These are phyloP conservation scores for Leptosomus discolor DNA, from an alignment of 2,113 vertebrate genomes.

Conservation along the genomic window DNA sequence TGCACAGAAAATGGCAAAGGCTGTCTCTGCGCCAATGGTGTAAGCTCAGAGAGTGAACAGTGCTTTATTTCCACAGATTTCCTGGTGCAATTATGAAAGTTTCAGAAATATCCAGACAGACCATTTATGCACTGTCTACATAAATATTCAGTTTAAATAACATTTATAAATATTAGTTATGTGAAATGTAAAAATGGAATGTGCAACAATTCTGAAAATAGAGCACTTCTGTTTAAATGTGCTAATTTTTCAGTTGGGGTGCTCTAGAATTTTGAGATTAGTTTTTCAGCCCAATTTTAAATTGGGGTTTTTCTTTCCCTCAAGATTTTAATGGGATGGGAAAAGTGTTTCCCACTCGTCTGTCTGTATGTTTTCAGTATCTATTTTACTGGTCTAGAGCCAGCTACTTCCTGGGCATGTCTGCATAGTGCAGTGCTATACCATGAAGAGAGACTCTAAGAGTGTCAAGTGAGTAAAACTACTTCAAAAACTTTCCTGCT, in stretches of 20 bases:
- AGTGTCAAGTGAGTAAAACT: not conserved
- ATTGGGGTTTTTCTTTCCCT: not conserved
- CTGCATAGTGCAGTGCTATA: not conserved
- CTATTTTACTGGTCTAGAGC: not conserved
- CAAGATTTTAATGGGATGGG: not conserved
- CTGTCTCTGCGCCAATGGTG: accelerated
- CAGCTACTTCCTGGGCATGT: not conserved
- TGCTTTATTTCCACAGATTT: not conserved
- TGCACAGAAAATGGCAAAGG: not conserved
- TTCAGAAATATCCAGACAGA: not conserved
- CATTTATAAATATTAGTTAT: not conserved
- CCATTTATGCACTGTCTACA: not conserved
- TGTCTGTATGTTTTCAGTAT: not conserved
- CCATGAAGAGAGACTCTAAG: not conserved
- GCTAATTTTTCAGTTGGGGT: not conserved
- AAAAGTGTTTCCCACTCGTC: not conserved
- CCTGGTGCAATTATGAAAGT: not conserved
- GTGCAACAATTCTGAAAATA: not conserved
- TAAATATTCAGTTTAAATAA: not conserved
- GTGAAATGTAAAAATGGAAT: not conserved
- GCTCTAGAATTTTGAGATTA: not conserved
- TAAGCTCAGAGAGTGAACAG: not conserved
- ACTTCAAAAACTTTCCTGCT: not conserved
- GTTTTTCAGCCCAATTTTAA: not conserved
- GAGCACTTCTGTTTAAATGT: not conserved